phyloP scores from a whole-genome alignment of 2,888 invertebrate species.

The Hanleya hanleyi region DNA sequence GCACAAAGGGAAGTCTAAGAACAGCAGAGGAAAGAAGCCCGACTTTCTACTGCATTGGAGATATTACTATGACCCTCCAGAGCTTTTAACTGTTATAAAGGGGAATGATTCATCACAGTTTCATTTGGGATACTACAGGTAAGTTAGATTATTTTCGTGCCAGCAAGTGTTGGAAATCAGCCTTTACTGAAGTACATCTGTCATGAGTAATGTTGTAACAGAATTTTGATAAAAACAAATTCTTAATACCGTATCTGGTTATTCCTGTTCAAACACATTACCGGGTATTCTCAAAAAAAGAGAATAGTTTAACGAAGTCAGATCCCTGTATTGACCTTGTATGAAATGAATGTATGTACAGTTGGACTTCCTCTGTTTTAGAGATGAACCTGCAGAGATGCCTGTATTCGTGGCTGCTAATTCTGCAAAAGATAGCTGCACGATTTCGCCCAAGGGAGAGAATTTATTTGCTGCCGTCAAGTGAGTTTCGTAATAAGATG shows the following conservation, averaged over 20 bases:
- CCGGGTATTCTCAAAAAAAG: no score
- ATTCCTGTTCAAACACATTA: no score
- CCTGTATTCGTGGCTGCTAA: constrained; percentile 88
- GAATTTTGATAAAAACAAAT: no score
- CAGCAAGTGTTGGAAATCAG: no score
- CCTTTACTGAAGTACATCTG: no score
- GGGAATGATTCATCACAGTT: constrained; percentile 81
- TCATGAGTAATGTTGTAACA: no score
- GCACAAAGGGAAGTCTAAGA: constrained; percentile 56
- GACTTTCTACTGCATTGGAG: constrained; percentile 88
- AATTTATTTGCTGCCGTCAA: constrained; percentile 87
- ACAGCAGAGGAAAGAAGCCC: constrained; percentile 73
- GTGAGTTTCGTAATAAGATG: constrained; percentile 78
- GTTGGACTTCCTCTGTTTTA: no score
- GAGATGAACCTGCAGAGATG: constrained; percentile 83
- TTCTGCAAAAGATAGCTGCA: constrained; percentile 80
- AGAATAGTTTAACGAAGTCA: no score
- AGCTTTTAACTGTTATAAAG: constrained; percentile 81
- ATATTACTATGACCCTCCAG: constrained; percentile 95
- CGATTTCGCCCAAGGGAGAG: constrained; percentile 82
- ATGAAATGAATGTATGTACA: no score
- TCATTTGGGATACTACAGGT: constrained; percentile 92
- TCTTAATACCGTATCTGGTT: no score
- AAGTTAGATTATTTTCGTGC: constrained; percentile 11
- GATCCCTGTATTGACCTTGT: no score